These are phyloP conservation scores for Rostratula benghalensis DNA, from an alignment of 2,113 vertebrate species.

Conservation along the genomic window DNA sequence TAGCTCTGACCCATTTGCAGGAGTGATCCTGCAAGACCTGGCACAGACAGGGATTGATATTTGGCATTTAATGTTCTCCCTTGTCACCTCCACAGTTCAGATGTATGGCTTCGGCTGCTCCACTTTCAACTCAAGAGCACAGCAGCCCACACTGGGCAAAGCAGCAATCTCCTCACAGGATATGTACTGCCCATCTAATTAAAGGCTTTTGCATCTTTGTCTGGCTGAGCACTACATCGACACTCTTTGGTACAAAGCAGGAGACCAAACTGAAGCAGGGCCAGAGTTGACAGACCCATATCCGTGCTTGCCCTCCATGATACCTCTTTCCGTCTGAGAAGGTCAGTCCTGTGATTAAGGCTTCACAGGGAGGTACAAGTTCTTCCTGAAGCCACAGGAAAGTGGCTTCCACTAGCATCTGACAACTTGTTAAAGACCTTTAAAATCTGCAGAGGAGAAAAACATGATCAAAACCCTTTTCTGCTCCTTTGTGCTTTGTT, in stretches of 20 bases:
- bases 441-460: not conserved
- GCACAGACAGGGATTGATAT: fast-evolving
- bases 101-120: not conserved
- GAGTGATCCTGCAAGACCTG: fast-evolving
- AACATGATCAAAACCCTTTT: not conserved
- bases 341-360: not conserved
- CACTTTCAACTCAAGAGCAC: not conserved
- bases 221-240: not conserved
- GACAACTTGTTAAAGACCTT: not conserved
- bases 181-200: not conserved
- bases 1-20: not conserved
- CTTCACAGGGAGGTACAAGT: not conserved
- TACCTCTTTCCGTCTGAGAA: not conserved
- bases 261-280: not conserved
- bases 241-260: not conserved
- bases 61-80: not conserved
- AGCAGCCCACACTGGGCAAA: fast-evolving
- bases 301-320: not conserved
- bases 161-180: not conserved
- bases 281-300: not conserved
- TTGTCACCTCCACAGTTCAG: not conserved
- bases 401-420: not conserved
- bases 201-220: not conserved
- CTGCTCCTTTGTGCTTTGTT: not conserved
- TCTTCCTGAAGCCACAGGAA: not conserved